Evolutionary conservation across 1,140 invertebrate species (phyloP).

Genomic region (Neodiprion pinetum): DNA sequence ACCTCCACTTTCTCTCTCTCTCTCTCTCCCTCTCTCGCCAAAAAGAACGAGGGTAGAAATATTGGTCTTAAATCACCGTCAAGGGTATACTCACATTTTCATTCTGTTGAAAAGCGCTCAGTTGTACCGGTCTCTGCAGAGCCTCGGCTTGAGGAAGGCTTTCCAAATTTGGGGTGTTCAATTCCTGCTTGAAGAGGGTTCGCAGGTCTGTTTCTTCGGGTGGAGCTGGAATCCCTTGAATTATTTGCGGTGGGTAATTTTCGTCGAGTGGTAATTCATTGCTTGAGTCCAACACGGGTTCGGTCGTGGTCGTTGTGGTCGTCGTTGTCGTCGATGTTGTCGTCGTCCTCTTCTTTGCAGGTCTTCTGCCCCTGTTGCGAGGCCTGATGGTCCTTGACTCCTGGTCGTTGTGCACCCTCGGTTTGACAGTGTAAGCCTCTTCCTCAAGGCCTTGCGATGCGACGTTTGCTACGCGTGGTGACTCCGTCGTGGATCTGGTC

Average conservation of each 20-base stretch:
- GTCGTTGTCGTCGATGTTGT: constrained; percentile 36
- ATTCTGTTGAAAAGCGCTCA: background rate
- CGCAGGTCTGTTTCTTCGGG: constrained; percentile 19
- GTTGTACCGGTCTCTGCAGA: background rate
- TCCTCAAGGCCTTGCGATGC: constrained; percentile 32
- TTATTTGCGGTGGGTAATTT: constrained; percentile 50
- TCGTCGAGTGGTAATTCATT: constrained; percentile 56
- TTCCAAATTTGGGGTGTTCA: constrained; percentile 3
- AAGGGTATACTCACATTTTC: background rate
- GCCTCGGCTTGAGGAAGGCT: background rate
- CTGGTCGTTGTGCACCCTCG: constrained; percentile 28
- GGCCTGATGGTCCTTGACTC: constrained; percentile 36
- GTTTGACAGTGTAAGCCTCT: constrained; percentile 34
- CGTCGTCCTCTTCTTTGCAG: constrained; percentile 36
- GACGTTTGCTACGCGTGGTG: constrained; percentile 14
- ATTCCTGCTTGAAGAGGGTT: constrained; percentile 39
- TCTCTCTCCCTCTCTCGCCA: too few species aligned
- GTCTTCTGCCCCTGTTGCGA: constrained; percentile 39
- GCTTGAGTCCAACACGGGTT: constrained; percentile 44
- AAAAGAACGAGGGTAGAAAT: too few species aligned
- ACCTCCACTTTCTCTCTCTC: too few species aligned
- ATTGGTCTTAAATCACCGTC: too few species aligned
- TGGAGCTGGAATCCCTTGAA: constrained; percentile 18
- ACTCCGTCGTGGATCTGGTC: constrained; percentile 33
- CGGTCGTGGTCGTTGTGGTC: constrained; percentile 37